Base-by-base conservation (phyloP, 2,797 vertebrate species). In the Pogonophryne albipinna region DNA sequence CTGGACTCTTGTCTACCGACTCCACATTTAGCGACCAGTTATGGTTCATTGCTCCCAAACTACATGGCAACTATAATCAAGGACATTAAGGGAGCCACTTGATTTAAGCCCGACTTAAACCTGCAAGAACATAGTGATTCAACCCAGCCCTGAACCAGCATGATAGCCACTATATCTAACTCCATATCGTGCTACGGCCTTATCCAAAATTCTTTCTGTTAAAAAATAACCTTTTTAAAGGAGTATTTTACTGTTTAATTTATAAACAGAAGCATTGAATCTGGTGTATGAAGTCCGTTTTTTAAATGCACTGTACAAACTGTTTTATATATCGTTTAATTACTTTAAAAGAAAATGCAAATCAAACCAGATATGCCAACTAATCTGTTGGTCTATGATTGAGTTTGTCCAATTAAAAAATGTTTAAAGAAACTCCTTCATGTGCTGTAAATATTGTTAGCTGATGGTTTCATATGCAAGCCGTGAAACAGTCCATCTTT, bases 61-160 rank as follows among this genome's bases (percentile, higher is more conserved):
- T 84, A 79, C 87, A 77, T 58, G 83, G 75, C 78, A 53, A 80
- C 88, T 88, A 83, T 85, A 89, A 93, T 90, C 80, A 88, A 74
- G 80, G 85, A 90, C 90, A 79, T 79, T 86, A 71, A 50, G 34
- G 65, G 80, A 85, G 82, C 78, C 79, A 55, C 77, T 87, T 79
- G 69, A 88, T 83, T 85, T 71, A 71, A 85, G 76, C 78, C 72
- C 69, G 73, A 74, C 76, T 88, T 85, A 69, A 66, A 76, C 80
- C 71, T 78, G 63, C 62, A 74, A 78, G 81, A 87, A 87, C 72
- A 47, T 66, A 78, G 74, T 38, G 51, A 65, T 77, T 83, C 81
- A 81, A 80, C 13, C 47, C 81, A 84, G 82, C 72, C 49, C 60
- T 6, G 7, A 85, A 76, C 64, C 67, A 73, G 78, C 65, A 76